Base-by-base conservation (phyloP, 2,888 invertebrate genomes). In the Amphiduros pacificus region DNA sequence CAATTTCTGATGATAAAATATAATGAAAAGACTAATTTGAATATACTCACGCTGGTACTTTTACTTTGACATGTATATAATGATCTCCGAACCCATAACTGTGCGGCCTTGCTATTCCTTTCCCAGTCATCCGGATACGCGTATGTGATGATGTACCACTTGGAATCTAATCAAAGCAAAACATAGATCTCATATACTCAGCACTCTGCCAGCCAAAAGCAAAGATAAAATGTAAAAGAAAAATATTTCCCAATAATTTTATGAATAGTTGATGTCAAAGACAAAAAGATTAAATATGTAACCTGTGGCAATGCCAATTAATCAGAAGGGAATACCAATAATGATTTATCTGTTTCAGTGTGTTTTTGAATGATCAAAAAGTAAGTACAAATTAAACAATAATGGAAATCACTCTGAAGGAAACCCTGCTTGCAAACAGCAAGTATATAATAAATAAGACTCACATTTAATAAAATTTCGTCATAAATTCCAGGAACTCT, bases 81-180 rank as follows among this genome's bases (percentile, higher is more conserved):
- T 99, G 99, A 83, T 99, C 97, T 0, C 99, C 99, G 73, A 91
- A 88, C 0, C 98, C 97, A 67, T 90, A 88, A 11, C 91, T 89
- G 76, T 93, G 93, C 1, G 97, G 89, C 67, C 93, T 88, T 80
- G 93, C 93, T 83, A 99, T 88, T 0, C 99, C 99, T 84, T 98
- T 98, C 32, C 92, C 90, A 0, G 88, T 87, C 32, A 99, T 83
- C 40, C 92, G 87, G 59, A 99, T 89, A 71, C 89, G 87, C 5
- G 89, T 90, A 82, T 99, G 98, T 0, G 98, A 99, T 0, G 93
- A 93, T 0, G 98, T 98, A 26, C 95, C 93, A 0, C 93, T 88
- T 61, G 90, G 87, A 77, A 99, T 90, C 90, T 94, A 79, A 31
- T n/a, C n/a, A n/a, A n/a, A n/a, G n/a, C n/a, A n/a, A n/a, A n/a